Conservation (phyloP, 2,113 vertebrate genomes). For the Aspiorhynchus laticeps region DNA sequence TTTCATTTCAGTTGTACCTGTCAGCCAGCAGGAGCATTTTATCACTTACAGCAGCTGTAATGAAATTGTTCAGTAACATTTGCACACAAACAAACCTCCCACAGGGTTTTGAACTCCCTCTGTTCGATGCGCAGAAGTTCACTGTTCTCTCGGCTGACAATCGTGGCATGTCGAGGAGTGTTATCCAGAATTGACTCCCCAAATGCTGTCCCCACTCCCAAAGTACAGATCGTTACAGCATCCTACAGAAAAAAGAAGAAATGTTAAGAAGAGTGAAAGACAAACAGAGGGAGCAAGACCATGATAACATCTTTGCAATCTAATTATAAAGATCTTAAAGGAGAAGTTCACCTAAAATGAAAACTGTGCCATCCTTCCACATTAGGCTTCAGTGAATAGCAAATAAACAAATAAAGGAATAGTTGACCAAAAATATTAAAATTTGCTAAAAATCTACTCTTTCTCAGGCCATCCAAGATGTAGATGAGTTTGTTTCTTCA, state of each 20-base stretch:
- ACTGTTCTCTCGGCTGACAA: conserved; percentile 92
- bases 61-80: conserved; percentile 2
- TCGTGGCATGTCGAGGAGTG: conserved; percentile 96
- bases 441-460: neutral
- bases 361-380: neutral
- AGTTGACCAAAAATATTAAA: neutral
- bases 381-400: neutral
- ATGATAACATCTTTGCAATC: neutral
- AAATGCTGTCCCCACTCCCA: conserved; percentile 96
- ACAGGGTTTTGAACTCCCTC: conserved; percentile 96
- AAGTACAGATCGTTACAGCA: conserved; percentile 94
- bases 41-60: neutral
- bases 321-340: conserved; percentile 14
- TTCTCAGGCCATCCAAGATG: neutral
- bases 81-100: conserved; percentile 84
- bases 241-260: conserved; percentile 75
- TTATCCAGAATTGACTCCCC: conserved; percentile 99
- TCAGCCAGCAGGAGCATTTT: neutral
- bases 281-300: neutral
- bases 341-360: neutral
- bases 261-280: neutral
- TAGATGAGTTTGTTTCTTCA: neutral
- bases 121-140: conserved; percentile 96
- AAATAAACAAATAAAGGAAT: neutral
- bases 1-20: neutral